Percentiles rank a stretch among this genome's conserved stretches.
Conservation (phyloP, 2,113 vertebrate genomes). For the Pyrgilauda ruficollis region DNA sequence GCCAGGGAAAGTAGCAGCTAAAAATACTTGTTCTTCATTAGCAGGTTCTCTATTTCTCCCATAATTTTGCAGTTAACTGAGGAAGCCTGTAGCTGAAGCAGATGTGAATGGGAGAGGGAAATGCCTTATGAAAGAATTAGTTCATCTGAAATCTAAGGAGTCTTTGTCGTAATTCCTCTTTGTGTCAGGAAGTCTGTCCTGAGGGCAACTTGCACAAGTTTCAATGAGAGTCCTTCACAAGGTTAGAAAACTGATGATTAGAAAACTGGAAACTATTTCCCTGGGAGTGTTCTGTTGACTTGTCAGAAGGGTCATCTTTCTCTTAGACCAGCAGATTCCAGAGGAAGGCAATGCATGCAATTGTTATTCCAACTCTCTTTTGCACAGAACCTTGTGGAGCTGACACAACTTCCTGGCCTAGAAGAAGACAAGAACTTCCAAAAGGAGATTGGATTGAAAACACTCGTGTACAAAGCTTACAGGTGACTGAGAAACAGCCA, state of each 20-base stretch:
- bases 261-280: slow-evolving; percentile 30
- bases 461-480: slow-evolving; percentile 94
- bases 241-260: background rate
- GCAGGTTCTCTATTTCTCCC: background rate
- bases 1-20: background rate
- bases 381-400: slow-evolving; percentile 90
- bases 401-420: slow-evolving; percentile 89
- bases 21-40: background rate
- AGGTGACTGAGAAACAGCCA: slow-evolving; percentile 74
- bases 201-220: slow-evolving; percentile 27
- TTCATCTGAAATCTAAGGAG: background rate
- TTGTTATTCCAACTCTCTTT: background rate
- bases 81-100: background rate
- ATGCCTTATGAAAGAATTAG: background rate
- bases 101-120: background rate
- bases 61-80: background rate
- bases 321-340: slow-evolving; percentile 32
- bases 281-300: slow-evolving; percentile 25
- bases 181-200: slow-evolving; percentile 31
- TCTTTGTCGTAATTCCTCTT: slow-evolving; percentile 12
- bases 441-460: slow-evolving; percentile 92
- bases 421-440: slow-evolving; percentile 94
- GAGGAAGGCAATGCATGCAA: background rate
- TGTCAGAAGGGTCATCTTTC: background rate
- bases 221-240: background rate